phyloP scores from a whole-genome alignment of 1,140 invertebrate species.

The Hycleus cichorii region DNA sequence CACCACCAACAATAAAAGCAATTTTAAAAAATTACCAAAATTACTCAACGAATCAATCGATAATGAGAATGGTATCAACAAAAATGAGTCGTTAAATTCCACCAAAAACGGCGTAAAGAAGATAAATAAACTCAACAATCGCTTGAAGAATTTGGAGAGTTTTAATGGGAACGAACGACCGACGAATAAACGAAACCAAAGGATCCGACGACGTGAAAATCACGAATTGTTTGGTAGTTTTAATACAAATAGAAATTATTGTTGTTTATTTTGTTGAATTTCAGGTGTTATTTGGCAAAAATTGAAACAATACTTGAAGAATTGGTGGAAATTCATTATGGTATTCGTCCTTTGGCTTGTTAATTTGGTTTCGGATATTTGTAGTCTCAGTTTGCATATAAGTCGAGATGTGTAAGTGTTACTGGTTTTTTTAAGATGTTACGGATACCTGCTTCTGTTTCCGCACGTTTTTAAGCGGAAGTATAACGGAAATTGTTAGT shows the following conservation, averaged over 20 bases:
- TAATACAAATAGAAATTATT: not conserved
- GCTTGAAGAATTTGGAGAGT: conserved; percentile 27
- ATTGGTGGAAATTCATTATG: conserved; percentile 60
- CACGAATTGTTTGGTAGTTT: conserved; percentile 30
- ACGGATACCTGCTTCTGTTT: no score
- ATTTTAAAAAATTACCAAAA: conserved; percentile 42
- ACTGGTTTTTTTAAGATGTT: not conserved
- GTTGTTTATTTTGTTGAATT: not conserved
- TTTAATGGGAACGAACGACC: conserved; percentile 28
- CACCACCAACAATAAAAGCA: conserved; percentile 36
- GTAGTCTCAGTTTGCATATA: conserved; percentile 66
- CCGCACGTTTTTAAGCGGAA: no score
- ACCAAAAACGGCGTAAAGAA: conserved; percentile 34
- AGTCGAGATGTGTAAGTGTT: conserved; percentile 64
- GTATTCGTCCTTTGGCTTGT: conserved; percentile 67
- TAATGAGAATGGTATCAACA: conserved; percentile 24
- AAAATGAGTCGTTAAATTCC: conserved; percentile 30
- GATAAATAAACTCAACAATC: conserved; percentile 21
- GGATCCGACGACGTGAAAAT: conserved; percentile 32
- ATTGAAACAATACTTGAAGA: conserved; percentile 51
- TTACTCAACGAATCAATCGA: conserved; percentile 28
- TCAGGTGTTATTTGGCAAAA: conserved; percentile 34
- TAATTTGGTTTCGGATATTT: conserved; percentile 68
- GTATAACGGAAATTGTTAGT: no score
- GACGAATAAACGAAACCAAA: conserved; percentile 34